Evolutionary conservation across 2,888 invertebrate species (phyloP).

Genomic region (Orthonychiurus folsomi): DNA sequence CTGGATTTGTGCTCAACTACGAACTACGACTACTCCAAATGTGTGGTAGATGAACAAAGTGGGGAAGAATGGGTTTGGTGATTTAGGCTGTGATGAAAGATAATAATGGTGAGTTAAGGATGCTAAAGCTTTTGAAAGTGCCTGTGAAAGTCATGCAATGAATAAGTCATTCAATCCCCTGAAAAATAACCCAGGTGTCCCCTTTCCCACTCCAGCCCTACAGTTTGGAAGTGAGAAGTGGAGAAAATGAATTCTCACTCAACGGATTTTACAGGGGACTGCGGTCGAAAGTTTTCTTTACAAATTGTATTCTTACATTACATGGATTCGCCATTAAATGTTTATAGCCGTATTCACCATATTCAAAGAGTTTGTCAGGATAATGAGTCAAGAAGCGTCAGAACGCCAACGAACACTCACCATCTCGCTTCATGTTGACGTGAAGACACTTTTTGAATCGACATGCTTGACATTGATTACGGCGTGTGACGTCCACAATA

Average conservation of each 20-base stretch:
- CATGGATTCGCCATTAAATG: too few relatives aligned
- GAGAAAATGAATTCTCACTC: conserved; percentile 46
- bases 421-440: conserved; percentile 89
- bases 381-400: neutral
- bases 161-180: conserved; percentile 6
- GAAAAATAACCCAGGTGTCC: conserved; percentile 4
- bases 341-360: too few relatives aligned
- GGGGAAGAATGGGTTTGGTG: too few relatives aligned
- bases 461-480: conserved; percentile 93
- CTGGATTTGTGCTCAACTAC: too few relatives aligned
- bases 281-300: conserved; percentile 39
- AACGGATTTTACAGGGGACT: too few relatives aligned
- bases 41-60: too few relatives aligned
- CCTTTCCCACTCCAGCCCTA: neutral
- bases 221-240: conserved; percentile 40
- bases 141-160: conserved; percentile 6
- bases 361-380: neutral
- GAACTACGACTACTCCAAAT: too few relatives aligned
- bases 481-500: conserved; percentile 77
- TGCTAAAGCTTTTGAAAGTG: neutral
- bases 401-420: conserved; percentile 50
- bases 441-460: conserved; percentile 81
- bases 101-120: neutral
- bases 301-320: neutral
- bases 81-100: neutral